phyloP scores from a whole-genome alignment of 2,888 invertebrate species.

The Autographa gamma region DNA sequence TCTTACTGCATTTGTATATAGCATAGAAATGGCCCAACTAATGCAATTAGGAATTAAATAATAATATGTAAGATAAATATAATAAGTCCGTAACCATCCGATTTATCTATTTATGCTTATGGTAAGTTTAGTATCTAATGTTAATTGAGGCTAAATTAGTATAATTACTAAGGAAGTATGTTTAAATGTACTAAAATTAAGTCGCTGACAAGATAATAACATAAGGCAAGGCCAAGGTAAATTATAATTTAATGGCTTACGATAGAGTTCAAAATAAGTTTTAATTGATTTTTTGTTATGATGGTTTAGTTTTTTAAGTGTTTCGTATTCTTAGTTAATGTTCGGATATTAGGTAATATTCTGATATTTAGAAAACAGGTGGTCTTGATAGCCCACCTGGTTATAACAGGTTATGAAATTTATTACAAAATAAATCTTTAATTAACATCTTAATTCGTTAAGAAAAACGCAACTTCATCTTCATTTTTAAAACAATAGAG shows the following conservation, averaged over 20 bases:
- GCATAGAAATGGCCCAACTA: too few species aligned
- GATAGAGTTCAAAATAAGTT: not conserved
- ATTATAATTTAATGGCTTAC: not conserved
- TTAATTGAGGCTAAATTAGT: not conserved
- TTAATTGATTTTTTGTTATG: not conserved
- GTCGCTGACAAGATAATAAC: not conserved
- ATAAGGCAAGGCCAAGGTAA: not conserved
- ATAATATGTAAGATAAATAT: too few species aligned
- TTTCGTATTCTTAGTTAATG: not conserved
- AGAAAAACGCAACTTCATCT: not conserved
- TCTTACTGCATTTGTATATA: too few species aligned
- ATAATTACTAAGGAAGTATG: not conserved
- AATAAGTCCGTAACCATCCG: too few species aligned
- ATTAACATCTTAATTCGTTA: not conserved
- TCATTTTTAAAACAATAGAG: not conserved
- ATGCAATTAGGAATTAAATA: too few species aligned
- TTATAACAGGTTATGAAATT: conserved; percentile 39
- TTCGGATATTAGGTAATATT: conserved; percentile 10
- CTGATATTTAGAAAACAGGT: conserved; percentile 30
- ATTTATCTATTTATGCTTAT: too few species aligned
- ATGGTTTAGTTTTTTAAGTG: too few species aligned
- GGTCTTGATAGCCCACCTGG: not conserved
- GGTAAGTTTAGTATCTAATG: too few species aligned
- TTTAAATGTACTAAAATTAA: not conserved
- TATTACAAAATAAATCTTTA: not conserved